phyloP scores from a whole-genome alignment of 2,888 invertebrate species.

The Alsophila aescularia region DNA sequence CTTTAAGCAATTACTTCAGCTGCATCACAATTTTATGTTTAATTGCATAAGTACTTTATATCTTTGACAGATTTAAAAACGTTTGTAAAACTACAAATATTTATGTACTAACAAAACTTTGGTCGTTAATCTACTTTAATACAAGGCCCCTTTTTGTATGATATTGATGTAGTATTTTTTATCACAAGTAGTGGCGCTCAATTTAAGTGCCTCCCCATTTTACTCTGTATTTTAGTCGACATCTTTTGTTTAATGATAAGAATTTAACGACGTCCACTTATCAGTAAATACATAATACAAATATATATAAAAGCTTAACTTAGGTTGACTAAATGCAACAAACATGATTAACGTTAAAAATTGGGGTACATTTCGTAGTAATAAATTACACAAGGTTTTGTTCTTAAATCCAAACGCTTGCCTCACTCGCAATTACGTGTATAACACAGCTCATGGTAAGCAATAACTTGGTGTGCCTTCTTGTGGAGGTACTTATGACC shows the following conservation, averaged over 20 bases:
- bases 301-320: slow-evolving; percentile 21
- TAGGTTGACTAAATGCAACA: slow-evolving; percentile 37
- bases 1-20: no score
- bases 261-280: slow-evolving; percentile 35
- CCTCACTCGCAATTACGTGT: no score
- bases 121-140: slow-evolving; percentile 27
- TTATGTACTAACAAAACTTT: slow-evolving; percentile 13
- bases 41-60: background rate
- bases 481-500: no score
- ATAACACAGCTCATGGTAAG: no score
- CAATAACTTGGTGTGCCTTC: no score
- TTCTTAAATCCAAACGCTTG: no score
- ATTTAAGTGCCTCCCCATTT: background rate
- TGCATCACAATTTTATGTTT: background rate
- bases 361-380: background rate
- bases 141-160: slow-evolving; percentile 42
- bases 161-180: slow-evolving; percentile 36
- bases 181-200: slow-evolving; percentile 26
- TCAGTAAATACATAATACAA: slow-evolving; percentile 28
- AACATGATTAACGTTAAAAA: slow-evolving; percentile 9
- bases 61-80: background rate
- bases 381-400: no score
- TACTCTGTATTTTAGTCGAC: background rate
- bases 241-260: background rate
- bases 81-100: background rate